Base-by-base conservation (phyloP, 2,797 vertebrate species). In the Todus mexicanus region DNA sequence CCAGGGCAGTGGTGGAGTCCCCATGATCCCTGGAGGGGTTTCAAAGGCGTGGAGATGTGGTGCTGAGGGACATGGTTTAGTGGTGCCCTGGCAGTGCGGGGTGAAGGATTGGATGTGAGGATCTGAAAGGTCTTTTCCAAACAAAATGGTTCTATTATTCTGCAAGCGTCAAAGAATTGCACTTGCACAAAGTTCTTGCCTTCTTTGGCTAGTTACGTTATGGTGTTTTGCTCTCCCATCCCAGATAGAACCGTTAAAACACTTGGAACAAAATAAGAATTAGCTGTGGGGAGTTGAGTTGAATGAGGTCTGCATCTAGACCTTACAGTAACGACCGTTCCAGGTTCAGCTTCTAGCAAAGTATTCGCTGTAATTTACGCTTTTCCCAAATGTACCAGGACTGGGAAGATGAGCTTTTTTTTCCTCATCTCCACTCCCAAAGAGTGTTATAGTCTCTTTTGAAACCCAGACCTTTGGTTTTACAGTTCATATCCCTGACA, bases 271-370 rank as follows among this genome's bases (percentile, higher is more conserved):
- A 72, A 72, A 89, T 35, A 4, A 54, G 17, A 31, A 2, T 83
- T 70, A 88, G 77, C 61, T 93, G 84, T 66, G 60, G 61, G 94
- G 51, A 11, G 81, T 76, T 84, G 56, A 75, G 68, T 56, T 85
- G 79, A 75, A 53, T n/a, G 21, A 56, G 76, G 85, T 87, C 66
- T 93, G 92, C 48, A 45, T 95, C 74, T 90, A 96, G 80, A 89
- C 63, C 78, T 84, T 7, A 6, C 47, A 63, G 50, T 74, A 87
- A 72, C 75, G 71, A 51, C 54, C 86, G 69, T 89, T 95, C 85
- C 0, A 3, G 79, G 87, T 72, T 77, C 76, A 72, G n/a, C 82
- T 89, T 81, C 84, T 90, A 94, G 70, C 87, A 57, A 87, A 93
- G 20, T 88, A 81, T 88, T 43, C 73, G 90, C 35, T 82, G 20